phyloP scores from a whole-genome alignment of 2,888 invertebrate species.

The Serrognathus titanus region DNA sequence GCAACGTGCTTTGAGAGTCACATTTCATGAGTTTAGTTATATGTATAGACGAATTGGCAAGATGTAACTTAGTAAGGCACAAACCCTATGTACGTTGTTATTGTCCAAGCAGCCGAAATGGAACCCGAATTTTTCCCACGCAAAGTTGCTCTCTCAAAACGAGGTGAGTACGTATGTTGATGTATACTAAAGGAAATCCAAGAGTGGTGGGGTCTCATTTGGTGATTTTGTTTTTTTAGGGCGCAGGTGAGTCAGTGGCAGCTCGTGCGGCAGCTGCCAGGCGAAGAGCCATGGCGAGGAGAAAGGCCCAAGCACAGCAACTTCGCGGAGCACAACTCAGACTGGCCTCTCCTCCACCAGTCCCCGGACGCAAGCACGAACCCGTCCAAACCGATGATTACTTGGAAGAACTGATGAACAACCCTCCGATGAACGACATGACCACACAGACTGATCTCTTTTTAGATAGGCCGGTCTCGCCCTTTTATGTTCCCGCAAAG shows the following conservation, averaged over 20 bases:
- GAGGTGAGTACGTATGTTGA: slow-evolving; percentile 35
- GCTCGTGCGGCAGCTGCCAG: slow-evolving; percentile 61
- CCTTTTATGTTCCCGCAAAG: slow-evolving; percentile 74
- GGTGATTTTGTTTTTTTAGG: slow-evolving; percentile 31
- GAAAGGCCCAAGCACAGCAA: slow-evolving; percentile 62
- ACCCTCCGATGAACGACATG: slow-evolving; percentile 71
- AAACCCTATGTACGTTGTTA: slow-evolving; percentile 14
- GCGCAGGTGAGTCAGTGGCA: slow-evolving; percentile 54
- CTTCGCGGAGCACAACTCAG: slow-evolving; percentile 51
- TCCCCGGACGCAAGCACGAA: slow-evolving; percentile 79
- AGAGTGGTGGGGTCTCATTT: not conserved
- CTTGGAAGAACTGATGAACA: slow-evolving; percentile 78
- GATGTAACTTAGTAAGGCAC: slow-evolving; percentile 3
- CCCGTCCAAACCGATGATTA: slow-evolving; percentile 87
- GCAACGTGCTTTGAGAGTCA: too few species aligned
- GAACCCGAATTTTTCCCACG: slow-evolving; percentile 57
- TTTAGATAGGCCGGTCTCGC: slow-evolving; percentile 77
- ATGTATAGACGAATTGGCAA: not conserved
- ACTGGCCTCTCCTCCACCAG: slow-evolving; percentile 73
- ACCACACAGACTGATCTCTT: slow-evolving; percentile 81
- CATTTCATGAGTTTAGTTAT: not conserved
- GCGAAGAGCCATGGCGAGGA: slow-evolving; percentile 70
- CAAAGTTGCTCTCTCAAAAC: slow-evolving; percentile 52
- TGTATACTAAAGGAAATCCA: not conserved
- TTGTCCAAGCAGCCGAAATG: slow-evolving; percentile 48